Conservation (phyloP, 35 echinoderm and acorn worm species). For the Apostichopus parvimensis region DNA sequence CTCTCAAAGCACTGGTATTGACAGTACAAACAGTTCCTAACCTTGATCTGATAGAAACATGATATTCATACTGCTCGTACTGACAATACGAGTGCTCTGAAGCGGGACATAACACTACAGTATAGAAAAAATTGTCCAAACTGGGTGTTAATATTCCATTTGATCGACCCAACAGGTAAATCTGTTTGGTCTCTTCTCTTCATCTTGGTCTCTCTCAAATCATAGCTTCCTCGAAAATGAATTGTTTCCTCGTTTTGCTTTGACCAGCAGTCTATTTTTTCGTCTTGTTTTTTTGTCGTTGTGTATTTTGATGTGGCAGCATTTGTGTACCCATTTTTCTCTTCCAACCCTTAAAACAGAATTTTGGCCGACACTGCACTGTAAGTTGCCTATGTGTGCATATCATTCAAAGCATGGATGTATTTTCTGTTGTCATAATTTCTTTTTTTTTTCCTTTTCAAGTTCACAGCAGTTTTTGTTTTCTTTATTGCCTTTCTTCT, state of each 20-base stretch:
- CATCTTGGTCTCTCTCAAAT: too few species aligned
- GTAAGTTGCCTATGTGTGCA: slow-evolving; percentile 56
- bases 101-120: too few species aligned
- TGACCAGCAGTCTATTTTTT: background rate
- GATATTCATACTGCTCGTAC: too few species aligned
- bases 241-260: background rate
- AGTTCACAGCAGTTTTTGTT: background rate
- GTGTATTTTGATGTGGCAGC: background rate
- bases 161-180: too few species aligned
- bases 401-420: background rate
- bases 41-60: too few species aligned
- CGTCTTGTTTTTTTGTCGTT: background rate
- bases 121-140: too few species aligned
- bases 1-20: too few species aligned
- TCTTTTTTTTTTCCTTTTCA: background rate
- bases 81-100: too few species aligned
- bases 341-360: slow-evolving; percentile 36
- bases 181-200: too few species aligned
- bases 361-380: slow-evolving; percentile 67
- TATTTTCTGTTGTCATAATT: background rate
- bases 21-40: too few species aligned
- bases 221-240: background rate
- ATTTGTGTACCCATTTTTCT: slow-evolving; percentile 19
- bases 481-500: background rate
- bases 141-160: too few species aligned